These are phyloP conservation scores for Vulpes ferrilata DNA, from an alignment of 2,113 vertebrate genomes.

Conservation along the genomic window DNA sequence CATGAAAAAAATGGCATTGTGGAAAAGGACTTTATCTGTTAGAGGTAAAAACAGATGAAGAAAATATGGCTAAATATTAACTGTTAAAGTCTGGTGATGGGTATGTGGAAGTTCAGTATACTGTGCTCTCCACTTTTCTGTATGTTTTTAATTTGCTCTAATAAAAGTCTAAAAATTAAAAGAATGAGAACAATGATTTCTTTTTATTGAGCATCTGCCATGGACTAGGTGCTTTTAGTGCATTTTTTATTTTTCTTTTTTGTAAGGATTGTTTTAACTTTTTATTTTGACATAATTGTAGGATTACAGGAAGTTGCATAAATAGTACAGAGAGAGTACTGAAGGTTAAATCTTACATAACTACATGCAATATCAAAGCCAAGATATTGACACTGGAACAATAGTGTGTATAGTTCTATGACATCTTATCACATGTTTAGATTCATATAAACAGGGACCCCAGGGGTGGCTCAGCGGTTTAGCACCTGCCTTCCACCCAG, in stretches of 20 bases:
- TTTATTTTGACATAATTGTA: slow-evolving; percentile 31
- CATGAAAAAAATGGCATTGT: neutral
- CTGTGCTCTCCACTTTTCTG: neutral
- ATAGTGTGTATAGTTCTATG: neutral
- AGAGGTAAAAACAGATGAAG: neutral
- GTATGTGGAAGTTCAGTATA: neutral
- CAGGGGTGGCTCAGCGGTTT: too few species aligned
- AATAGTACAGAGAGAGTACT: neutral
- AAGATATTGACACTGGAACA: neutral
- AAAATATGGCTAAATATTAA: neutral
- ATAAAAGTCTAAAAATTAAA: slow-evolving; percentile 8
- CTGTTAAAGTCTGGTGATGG: neutral
- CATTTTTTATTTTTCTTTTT: neutral
- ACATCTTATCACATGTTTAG: neutral
- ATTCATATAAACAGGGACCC: neutral
- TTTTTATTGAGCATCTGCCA: neutral
- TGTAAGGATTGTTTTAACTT: neutral
- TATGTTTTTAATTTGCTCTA: neutral
- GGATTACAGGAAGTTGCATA: neutral
- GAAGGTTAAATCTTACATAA: neutral
- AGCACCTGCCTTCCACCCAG: too few species aligned
- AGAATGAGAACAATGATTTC: neutral
- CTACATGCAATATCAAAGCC: neutral
- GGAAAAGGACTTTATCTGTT: neutral
- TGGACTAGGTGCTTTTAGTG: neutral